These are phyloP conservation scores for Neoascia interrupta DNA, from an alignment of 2,888 invertebrate species.

Conservation along the genomic window DNA sequence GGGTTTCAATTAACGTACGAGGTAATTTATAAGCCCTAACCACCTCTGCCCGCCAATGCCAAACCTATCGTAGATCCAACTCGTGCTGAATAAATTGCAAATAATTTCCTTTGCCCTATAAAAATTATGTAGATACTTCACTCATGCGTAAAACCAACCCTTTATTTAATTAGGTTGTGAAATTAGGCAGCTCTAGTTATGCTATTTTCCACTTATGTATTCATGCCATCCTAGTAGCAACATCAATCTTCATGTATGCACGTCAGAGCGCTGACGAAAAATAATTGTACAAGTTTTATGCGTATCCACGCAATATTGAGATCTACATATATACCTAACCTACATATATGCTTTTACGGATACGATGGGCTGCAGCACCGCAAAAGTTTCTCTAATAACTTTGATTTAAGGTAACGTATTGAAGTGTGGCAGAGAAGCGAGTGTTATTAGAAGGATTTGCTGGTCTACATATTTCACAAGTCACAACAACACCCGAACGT, in stretches of 20 bases:
- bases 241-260: not conserved
- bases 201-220: constrained; percentile 25
- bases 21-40: too few relatives aligned
- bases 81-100: not conserved
- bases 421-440: constrained; percentile 11
- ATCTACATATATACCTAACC: not conserved
- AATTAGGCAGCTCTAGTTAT: constrained; percentile 47
- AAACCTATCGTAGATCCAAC: too few relatives aligned
- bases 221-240: not conserved
- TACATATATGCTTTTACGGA: not conserved
- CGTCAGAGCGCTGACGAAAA: constrained; percentile 2
- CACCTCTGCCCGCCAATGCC: too few relatives aligned
- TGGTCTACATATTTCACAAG: constrained; percentile 27
- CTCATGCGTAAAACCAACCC: constrained; percentile 33
- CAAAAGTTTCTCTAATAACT: constrained; percentile 48
- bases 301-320: constrained; percentile 3
- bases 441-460: constrained; percentile 17
- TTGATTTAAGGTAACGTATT: constrained; percentile 42
- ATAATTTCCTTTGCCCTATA: not conserved
- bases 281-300: constrained; percentile 25
- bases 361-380: constrained; percentile 5
- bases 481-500: constrained; percentile 1
- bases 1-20: too few relatives aligned
- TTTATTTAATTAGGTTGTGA: constrained; percentile 46
- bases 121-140: not conserved